A percentile compares a stretch with the other conserved stretches of the same genome.
phyloP scores from a whole-genome alignment of 1,140 invertebrate species.

The Drusus annulatus region DNA sequence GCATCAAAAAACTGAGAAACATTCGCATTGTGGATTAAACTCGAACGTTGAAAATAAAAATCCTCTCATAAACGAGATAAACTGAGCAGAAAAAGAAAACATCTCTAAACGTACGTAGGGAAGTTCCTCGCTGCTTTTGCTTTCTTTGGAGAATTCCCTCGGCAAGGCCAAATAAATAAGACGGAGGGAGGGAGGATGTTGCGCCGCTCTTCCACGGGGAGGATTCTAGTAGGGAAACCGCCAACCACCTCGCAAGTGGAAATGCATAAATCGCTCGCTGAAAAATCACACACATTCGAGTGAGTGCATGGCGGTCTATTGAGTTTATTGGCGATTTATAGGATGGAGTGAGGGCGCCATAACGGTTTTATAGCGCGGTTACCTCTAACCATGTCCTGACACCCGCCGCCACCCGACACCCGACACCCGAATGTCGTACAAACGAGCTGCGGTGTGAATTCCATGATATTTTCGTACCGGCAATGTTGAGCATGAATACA shows the following conservation, averaged over 20 bases:
- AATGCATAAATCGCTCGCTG: conserved; percentile 21
- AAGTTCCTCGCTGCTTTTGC: neutral
- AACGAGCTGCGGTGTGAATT: no score
- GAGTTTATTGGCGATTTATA: conserved; percentile 44
- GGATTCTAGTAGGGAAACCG: neutral
- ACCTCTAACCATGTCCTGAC: neutral
- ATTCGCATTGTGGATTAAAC: no score
- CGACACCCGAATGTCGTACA: neutral
- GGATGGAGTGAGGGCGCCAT: conserved; percentile 15
- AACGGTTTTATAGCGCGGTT: conserved; percentile 42
- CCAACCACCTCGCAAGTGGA: neutral
- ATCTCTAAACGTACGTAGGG: neutral
- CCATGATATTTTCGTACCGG: no score
- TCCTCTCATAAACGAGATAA: neutral
- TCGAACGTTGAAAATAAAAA: neutral
- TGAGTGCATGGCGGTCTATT: neutral
- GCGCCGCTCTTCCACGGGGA: neutral
- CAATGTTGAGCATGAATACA: no score
- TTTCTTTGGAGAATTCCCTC: neutral
- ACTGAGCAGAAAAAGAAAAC: neutral
- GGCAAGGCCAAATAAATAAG: conserved; percentile 7
- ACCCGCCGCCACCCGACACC: neutral
- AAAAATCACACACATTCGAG: conserved; percentile 29
- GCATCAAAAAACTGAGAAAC: no score
- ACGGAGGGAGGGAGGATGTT: neutral